Evolutionary conservation across 2,888 invertebrate species (phyloP), one percentile per base, ranked within the genome.

Genomic region (Elmis aenea): DNA sequence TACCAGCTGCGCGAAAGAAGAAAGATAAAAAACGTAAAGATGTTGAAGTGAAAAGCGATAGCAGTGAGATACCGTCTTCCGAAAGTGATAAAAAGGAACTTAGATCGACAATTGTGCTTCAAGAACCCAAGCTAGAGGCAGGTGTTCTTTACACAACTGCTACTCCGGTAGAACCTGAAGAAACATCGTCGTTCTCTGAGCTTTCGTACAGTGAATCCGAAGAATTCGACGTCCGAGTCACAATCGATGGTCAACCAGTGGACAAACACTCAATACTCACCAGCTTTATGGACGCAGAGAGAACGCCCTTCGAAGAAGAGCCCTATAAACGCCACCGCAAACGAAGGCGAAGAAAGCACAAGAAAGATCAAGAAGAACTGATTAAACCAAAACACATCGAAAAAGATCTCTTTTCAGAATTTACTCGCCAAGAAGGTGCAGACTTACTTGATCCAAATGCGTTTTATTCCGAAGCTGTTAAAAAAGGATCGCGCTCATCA

Each of bases 391-490:
- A 48, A 51, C 36, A 35, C 44, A 41, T 29, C 28, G 40, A 48
- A 34, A 33, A 36, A 42, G 41, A 48, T 38, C 38, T 61, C 6
- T 54, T 62, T 26, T 48, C 56, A 1, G 50, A 56, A 29, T 61
- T 62, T 40, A 56, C 54, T 26, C 49, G 56, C 33, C 49, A 54
- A 33, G 57, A 56, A 14, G 56, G 56, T 25, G 2, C 32, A 8
- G 33, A 38, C 8, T 38, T 55, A 21, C 48, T 35, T 1, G 40
- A 60, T 34, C 51, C 59, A 0, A 58, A 61, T 48, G 51, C 54
- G 35, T 46, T 60, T 23, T 66, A 66, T 45, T 59, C 64, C 1
- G 64, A 64, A 26, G 51, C 63, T 22, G 52, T 57, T 2, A 58
- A 54, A 34, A 49, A 46, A 26, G 50, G 48, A 23, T 61, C 62